Conservation (phyloP, 2,797 vertebrate genomes). For the Limnodromus scolopaceus region DNA sequence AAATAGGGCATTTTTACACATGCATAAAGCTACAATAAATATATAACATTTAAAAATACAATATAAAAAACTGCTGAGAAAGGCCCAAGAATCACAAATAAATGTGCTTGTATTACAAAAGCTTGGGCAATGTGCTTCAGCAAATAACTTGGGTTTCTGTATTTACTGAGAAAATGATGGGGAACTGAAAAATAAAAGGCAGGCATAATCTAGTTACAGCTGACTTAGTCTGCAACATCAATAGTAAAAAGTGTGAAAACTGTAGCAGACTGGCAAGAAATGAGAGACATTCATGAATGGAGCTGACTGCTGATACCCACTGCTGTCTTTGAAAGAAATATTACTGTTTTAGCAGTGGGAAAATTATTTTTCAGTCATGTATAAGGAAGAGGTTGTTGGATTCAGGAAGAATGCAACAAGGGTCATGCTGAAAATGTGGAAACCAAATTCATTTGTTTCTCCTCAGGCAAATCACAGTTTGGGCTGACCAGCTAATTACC, state of each 20-base stretch:
- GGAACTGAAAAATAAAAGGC: slow-evolving; percentile 52
- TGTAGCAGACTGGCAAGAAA: slow-evolving; percentile 36
- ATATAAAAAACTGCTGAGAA: background rate
- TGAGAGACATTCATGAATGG: slow-evolving; percentile 30
- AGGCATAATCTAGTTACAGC: slow-evolving; percentile 46
- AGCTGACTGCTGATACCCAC: slow-evolving; percentile 15
- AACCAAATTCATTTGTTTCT: slow-evolving; percentile 75
- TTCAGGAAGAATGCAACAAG: slow-evolving; percentile 35
- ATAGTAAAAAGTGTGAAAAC: slow-evolving; percentile 3
- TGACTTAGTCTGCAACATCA: slow-evolving; percentile 47
- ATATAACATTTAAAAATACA: background rate
- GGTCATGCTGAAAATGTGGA: slow-evolving; percentile 56
- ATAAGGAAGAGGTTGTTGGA: slow-evolving; percentile 15
- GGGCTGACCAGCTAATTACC: slow-evolving; percentile 72
- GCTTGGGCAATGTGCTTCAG: background rate
- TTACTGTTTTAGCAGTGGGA: slow-evolving; percentile 28
- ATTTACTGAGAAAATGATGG: slow-evolving; percentile 58
- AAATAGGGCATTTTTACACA: background rate
- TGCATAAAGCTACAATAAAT: background rate
- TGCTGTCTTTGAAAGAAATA: slow-evolving; percentile 37
- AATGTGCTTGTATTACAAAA: background rate
- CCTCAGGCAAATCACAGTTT: slow-evolving; percentile 71
- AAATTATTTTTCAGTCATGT: slow-evolving; percentile 31
- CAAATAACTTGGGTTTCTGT: slow-evolving; percentile 42
- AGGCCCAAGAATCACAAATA: background rate